Conservation (phyloP, 2,797 vertebrate genomes). For the Acipenser ruthenus region DNA sequence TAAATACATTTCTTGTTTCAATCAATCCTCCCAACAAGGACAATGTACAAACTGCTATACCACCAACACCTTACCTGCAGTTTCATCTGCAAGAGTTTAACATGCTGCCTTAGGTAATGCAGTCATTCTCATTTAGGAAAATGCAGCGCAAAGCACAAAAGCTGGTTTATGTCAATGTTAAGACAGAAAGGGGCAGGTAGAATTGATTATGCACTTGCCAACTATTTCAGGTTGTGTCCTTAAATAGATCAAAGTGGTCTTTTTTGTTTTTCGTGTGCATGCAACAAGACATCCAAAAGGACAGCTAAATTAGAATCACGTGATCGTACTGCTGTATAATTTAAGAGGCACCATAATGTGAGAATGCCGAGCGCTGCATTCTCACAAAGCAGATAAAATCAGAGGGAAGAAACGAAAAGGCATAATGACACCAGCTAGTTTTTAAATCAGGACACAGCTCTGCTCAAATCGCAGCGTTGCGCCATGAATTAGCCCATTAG, state of each 20-base stretch:
- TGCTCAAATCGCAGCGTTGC: conserved; percentile 31
- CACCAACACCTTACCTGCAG: no score
- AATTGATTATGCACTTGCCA: neutral
- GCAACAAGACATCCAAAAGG: conserved; percentile 2
- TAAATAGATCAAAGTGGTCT: neutral
- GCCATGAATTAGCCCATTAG: conserved; percentile 43
- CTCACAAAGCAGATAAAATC: conserved; percentile 14
- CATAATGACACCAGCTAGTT: conserved; percentile 27
- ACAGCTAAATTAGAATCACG: conserved; percentile 23
- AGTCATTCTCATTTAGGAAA: neutral
- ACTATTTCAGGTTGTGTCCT: neutral
- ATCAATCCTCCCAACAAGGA: no score
- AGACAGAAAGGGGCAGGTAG: neutral
- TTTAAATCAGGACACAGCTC: conserved; percentile 43
- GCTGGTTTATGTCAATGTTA: neutral
- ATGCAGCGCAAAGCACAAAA: neutral
- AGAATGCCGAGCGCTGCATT: conserved; percentile 23
- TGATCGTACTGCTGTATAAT: conserved; percentile 32
- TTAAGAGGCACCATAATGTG: conserved; percentile 27
- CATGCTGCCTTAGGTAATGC: no score
- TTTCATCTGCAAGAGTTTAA: no score
- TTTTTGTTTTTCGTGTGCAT: neutral
- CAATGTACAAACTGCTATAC: no score
- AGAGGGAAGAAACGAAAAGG: conserved; percentile 19
- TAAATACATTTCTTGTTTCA: no score